Evolutionary conservation across 2,113 vertebrate genomes (phyloP).

Genomic region (Gallinago undulata): DNA sequence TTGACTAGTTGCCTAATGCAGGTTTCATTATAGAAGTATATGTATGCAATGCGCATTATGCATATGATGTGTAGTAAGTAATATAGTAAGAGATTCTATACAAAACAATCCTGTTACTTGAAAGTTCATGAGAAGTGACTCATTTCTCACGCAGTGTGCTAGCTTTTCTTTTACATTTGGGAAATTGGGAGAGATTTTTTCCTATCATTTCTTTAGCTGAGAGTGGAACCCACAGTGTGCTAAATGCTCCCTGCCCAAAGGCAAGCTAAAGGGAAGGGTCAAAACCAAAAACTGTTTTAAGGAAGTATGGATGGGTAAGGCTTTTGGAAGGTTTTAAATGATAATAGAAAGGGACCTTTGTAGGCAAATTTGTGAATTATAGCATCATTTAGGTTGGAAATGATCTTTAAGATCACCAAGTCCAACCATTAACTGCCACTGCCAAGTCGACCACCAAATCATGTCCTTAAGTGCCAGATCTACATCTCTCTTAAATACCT

Average conservation of each 20-base stretch:
- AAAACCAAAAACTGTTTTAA: neutral
- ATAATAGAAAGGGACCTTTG: neutral
- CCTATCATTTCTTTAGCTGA: neutral
- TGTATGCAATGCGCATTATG: neutral
- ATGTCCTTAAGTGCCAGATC: neutral
- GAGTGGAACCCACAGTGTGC: neutral
- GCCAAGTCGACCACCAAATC: neutral
- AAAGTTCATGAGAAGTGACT: neutral
- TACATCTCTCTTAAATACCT: accelerated
- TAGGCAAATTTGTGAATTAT: neutral
- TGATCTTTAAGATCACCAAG: neutral
- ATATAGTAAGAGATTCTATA: neutral
- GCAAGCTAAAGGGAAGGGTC: neutral
- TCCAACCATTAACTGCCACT: neutral
- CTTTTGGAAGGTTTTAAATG: neutral
- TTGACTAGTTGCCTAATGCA: neutral
- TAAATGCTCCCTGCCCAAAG: neutral
- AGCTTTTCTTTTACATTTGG: neutral
- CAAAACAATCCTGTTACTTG: neutral
- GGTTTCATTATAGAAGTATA: neutral
- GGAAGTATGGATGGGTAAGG: neutral
- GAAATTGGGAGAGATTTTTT: neutral
- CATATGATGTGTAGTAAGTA: neutral
- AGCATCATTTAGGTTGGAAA: neutral
- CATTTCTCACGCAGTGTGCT: neutral